Evolutionary conservation across 2,797 vertebrate species (phyloP).

Genomic region (Distichodus sexfasciatus): DNA sequence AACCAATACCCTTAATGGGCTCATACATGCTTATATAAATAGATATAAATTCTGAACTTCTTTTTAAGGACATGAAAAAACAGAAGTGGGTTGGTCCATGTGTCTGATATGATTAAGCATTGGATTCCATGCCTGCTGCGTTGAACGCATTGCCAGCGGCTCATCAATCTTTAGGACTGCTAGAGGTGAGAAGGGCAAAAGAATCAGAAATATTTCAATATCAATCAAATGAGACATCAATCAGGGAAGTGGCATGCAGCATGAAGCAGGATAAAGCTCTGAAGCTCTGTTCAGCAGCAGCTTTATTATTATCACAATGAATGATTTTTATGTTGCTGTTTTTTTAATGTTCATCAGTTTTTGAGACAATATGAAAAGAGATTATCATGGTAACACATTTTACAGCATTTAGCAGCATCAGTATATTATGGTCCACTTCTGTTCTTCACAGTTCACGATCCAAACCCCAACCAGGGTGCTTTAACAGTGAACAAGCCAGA

Average conservation of each 20-base stretch:
- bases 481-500: too few species aligned
- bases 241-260: slow-evolving; percentile 19
- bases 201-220: slow-evolving; percentile 43
- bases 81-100: background rate
- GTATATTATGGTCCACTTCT: too few species aligned
- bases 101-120: slow-evolving; percentile 46
- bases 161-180: slow-evolving; percentile 40
- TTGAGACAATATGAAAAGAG: too few species aligned
- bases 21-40: slow-evolving; percentile 7
- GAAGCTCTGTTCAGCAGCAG: slow-evolving; percentile 14
- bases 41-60: slow-evolving; percentile 16
- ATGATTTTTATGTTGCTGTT: too few species aligned
- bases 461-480: too few species aligned
- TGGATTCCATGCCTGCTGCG: slow-evolving; percentile 32
- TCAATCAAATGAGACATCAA: slow-evolving; percentile 51
- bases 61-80: slow-evolving; percentile 15
- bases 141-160: slow-evolving; percentile 41
- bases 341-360: too few species aligned
- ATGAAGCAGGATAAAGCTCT: slow-evolving; percentile 1
- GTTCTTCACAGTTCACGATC: too few species aligned
- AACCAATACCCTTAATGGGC: too few species aligned
- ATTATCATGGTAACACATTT: too few species aligned
- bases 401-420: too few species aligned
- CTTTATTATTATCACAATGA: too few species aligned
- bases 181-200: slow-evolving; percentile 16